Conservation (phyloP, 1,140 invertebrate species). For the Limonius californicus region DNA sequence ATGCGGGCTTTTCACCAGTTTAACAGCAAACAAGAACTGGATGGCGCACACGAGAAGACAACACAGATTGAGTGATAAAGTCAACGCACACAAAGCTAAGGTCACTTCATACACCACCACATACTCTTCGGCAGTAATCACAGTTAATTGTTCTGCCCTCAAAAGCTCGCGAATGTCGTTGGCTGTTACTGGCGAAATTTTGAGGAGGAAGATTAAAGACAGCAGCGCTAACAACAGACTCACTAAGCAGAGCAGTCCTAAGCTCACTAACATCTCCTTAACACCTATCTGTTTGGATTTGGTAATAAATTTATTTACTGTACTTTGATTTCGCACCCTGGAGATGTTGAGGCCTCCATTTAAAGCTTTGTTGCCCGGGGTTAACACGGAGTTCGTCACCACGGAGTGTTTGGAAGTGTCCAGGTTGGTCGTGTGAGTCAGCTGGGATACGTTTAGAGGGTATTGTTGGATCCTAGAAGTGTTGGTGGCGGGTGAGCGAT, state of each 20-base stretch:
- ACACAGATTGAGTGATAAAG: conserved; percentile 82
- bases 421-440: conserved; percentile 31
- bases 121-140: conserved; percentile 70
- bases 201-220: conserved; percentile 78
- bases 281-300: conserved; percentile 55
- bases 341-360: conserved; percentile 56
- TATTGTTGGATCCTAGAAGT: conserved; percentile 39
- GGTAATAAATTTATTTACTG: conserved; percentile 10
- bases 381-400: conserved; percentile 52
- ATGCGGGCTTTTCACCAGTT: conserved; percentile 74
- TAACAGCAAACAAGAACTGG: conserved; percentile 90
- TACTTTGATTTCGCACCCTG: conserved; percentile 31
- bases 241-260: conserved; percentile 80
- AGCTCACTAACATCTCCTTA: conserved; percentile 77
- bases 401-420: conserved; percentile 68
- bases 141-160: conserved; percentile 54
- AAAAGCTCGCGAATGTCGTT: conserved; percentile 53
- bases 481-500: conserved; percentile 30
- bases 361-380: conserved; percentile 45
- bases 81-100: conserved; percentile 80
- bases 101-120: conserved; percentile 87
- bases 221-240: conserved; percentile 77
- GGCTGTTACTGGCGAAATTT: conserved; percentile 67
- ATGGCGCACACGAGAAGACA: conserved; percentile 90
- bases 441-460: conserved; percentile 41